Evolutionary conservation across 2,888 invertebrate genomes (phyloP), one percentile per base, ranked within the genome.

Genomic region (Agrochola macilenta): DNA sequence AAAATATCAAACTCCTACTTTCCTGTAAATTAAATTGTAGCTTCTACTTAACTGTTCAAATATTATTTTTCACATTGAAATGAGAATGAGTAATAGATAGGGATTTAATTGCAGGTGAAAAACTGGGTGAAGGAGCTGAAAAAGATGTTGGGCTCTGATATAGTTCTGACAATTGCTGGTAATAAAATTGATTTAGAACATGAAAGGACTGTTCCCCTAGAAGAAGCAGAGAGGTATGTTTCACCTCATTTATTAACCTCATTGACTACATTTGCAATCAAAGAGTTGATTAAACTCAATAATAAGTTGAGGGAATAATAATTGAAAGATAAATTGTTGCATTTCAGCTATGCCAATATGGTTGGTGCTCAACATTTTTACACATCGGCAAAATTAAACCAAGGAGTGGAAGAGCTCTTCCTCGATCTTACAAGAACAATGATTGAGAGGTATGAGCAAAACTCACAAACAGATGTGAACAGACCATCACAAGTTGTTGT

Each of bases 111-210:
- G 54, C 89, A 99, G 98, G 99, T 99, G 0, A 99, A 99, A 96
- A 99, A 98, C 93, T 99, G 99, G 99, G 99, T 99, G 46, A 99
- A 99, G 92, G 99, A 99, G 94, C 95, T 99, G 76, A 98, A 98
- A 88, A 99, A 99, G 95, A 99, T 99, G 98, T 97, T 99, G 61
- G 99, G 99, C 7, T 98, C 98, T 79, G 98, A 99, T 89, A 98
- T 99, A 88, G 98, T 98, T 87, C 97, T 99, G 78, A 98, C 98
- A 73, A 99, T 99, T 92, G 99, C 99, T 78, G 99, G 99, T 70
- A 99, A 99, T 95, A 99, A 99, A 97, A 98, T 98, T 92, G 99
- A 99, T 96, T 97, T 99, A 91, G 99, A 99, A 91, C 98, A 98
- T 92, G 98, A 99, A 86, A 97, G 99, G 88, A 98, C 98, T 87